These are phyloP conservation scores for Xiphophorus hellerii DNA, from an alignment of 2,113 vertebrate genomes.

Conservation along the genomic window DNA sequence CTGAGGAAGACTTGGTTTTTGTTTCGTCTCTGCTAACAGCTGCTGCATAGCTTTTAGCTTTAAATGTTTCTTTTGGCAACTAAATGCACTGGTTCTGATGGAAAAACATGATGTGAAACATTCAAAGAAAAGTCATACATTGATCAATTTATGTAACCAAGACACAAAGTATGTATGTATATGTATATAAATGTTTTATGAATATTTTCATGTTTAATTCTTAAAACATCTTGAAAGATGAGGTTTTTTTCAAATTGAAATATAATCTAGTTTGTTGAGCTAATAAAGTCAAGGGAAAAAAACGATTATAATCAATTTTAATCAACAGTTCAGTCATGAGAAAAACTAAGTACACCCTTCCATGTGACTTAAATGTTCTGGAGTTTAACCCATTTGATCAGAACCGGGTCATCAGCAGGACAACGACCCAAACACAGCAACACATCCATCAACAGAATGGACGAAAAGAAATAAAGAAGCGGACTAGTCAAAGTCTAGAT, in stretches of 20 bases:
- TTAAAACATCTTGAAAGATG: background rate
- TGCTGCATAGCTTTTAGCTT: background rate
- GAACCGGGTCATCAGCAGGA: too few relatives aligned
- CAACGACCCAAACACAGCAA: too few relatives aligned
- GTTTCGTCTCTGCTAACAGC: background rate
- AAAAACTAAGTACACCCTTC: background rate
- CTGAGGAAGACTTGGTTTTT: background rate
- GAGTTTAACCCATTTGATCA: too few relatives aligned
- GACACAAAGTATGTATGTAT: background rate
- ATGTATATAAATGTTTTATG: background rate
- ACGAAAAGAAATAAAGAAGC: too few relatives aligned
- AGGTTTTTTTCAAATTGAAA: background rate
- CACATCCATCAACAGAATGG: too few relatives aligned
- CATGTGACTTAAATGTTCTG: too few relatives aligned
- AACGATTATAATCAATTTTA: background rate
- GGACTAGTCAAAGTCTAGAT: too few relatives aligned
- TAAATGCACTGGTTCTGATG: background rate
- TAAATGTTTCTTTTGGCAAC: constrained; percentile 3
- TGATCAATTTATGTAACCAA: constrained; percentile 11
- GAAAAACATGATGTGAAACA: background rate
- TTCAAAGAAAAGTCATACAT: constrained; percentile 19
- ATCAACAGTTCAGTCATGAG: background rate
- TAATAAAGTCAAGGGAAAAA: background rate
- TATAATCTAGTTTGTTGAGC: background rate
- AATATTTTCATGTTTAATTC: background rate